phyloP scores from a whole-genome alignment of 92 coral and sea anemone species.

The Paragorgia papillata region DNA sequence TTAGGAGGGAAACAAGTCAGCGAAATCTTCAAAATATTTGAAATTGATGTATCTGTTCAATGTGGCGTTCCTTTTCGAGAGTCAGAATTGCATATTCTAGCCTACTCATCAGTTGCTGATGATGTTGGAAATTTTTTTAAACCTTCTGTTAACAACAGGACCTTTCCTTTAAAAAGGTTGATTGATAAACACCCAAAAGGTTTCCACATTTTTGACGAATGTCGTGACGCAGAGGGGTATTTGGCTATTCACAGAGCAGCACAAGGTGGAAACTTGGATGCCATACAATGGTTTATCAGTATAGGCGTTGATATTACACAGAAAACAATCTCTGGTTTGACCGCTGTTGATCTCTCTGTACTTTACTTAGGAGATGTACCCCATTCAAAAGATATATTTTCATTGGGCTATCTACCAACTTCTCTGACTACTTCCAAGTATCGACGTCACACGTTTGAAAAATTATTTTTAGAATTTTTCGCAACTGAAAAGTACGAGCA shows the following conservation, averaged over 20 bases:
- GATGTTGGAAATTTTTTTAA: constrained; percentile 43
- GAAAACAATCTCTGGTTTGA: constrained; percentile 39
- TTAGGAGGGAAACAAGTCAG: not conserved
- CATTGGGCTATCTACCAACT: too few relatives aligned
- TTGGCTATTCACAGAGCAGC: constrained; percentile 76
- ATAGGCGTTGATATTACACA: constrained; percentile 54
- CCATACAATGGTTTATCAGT: constrained; percentile 42
- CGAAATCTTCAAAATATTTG: constrained; percentile 43
- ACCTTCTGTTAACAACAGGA: not conserved
- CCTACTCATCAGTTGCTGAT: constrained; percentile 30
- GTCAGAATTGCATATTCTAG: constrained; percentile 69
- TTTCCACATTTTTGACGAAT: constrained; percentile 42
- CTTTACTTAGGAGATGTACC: constrained; percentile 15
- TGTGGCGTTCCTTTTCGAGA: constrained; percentile 55
- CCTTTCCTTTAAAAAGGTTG: constrained; percentile 39
- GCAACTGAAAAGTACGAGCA: too few relatives aligned
- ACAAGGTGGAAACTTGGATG: constrained; percentile 68
- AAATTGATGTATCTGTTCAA: constrained; percentile 43
- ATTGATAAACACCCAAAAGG: constrained; percentile 39
- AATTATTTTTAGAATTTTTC: too few relatives aligned
- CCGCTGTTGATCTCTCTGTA: constrained; percentile 55
- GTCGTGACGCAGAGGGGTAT: constrained; percentile 73
- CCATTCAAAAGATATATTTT: too few relatives aligned
- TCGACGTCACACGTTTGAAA: too few relatives aligned
- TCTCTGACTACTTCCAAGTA: too few relatives aligned